Percentiles rank a stretch among this genome's conserved stretches.
These are phyloP conservation scores for Amaurobius ferox DNA, from an alignment of 2,888 invertebrate species.

Conservation along the genomic window DNA sequence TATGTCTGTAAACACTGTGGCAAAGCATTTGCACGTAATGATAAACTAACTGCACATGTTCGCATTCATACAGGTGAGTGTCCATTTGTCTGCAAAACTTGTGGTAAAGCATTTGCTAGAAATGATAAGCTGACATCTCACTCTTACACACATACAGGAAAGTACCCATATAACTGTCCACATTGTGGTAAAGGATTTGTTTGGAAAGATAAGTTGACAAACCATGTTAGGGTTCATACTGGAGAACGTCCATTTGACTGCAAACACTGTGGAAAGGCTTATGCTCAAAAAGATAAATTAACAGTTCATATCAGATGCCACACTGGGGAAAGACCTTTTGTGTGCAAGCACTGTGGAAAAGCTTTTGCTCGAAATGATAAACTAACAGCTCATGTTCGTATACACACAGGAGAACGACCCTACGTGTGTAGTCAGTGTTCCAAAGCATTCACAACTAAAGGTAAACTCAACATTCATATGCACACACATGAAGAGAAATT, in stretches of 20 bases:
- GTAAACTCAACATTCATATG: constrained; percentile 60
- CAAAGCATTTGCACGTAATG: constrained; percentile 65
- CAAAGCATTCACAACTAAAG: constrained; percentile 60
- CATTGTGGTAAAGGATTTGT: constrained; percentile 69
- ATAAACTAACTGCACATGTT: constrained; percentile 62
- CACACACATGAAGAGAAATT: constrained; percentile 57
- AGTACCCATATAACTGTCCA: constrained; percentile 64
- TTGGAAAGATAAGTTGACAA: constrained; percentile 64
- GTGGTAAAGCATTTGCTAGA: constrained; percentile 67
- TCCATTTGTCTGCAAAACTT: constrained; percentile 61
- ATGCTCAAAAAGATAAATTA: constrained; percentile 61
- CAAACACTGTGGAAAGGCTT: constrained; percentile 62
- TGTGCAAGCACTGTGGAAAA: constrained; percentile 67
- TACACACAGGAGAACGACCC: constrained; percentile 61
- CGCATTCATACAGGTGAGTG: constrained; percentile 58
- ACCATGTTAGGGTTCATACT: constrained; percentile 60
- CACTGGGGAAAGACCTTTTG: constrained; percentile 66
- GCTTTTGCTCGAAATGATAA: constrained; percentile 64
- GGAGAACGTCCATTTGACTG: constrained; percentile 60
- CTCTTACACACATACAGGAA: constrained; percentile 57
- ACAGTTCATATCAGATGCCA: constrained; percentile 62
- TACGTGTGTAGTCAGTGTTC: constrained; percentile 59
- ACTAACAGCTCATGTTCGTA: constrained; percentile 60
- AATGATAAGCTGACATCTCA: constrained; percentile 65
- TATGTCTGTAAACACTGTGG: constrained; percentile 67